Conservation (phyloP, 2,888 invertebrate genomes). For the Hyppa rectilinea region DNA sequence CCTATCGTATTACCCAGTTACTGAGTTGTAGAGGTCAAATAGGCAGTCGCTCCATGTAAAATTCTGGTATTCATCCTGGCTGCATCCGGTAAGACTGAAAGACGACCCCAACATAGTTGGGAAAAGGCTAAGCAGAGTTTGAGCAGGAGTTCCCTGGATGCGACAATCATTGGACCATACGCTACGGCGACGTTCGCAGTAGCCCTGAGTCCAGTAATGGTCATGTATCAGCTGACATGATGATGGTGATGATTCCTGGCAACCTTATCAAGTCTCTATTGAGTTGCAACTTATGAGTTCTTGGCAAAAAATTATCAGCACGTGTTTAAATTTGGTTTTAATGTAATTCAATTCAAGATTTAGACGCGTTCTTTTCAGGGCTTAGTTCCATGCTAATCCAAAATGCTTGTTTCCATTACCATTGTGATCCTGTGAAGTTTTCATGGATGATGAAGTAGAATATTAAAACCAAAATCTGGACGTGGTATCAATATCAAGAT, state of each 20-base stretch:
- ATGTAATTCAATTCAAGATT: background rate
- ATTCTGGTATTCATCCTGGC: too few relatives aligned
- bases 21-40: too few relatives aligned
- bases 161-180: background rate
- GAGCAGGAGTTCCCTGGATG: too few relatives aligned
- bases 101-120: too few relatives aligned
- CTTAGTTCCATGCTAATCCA: background rate
- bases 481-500: background rate
- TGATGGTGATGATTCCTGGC: background rate
- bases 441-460: background rate
- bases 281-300: background rate
- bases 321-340: too few relatives aligned
- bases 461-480: background rate
- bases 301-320: background rate
- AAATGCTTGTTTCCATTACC: background rate
- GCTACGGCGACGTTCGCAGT: background rate
- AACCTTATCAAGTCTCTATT: background rate
- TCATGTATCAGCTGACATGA: background rate
- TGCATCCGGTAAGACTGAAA: too few relatives aligned
- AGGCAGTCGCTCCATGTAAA: too few relatives aligned
- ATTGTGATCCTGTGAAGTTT: background rate
- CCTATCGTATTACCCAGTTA: too few relatives aligned
- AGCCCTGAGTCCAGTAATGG: background rate
- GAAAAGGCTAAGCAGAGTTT: too few relatives aligned
- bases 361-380: background rate